A percentile compares a stretch with the other conserved stretches of the same genome.
Evolutionary conservation across 2,888 invertebrate genomes (phyloP).

Genomic region (Chrysotoxum bicinctum): DNA sequence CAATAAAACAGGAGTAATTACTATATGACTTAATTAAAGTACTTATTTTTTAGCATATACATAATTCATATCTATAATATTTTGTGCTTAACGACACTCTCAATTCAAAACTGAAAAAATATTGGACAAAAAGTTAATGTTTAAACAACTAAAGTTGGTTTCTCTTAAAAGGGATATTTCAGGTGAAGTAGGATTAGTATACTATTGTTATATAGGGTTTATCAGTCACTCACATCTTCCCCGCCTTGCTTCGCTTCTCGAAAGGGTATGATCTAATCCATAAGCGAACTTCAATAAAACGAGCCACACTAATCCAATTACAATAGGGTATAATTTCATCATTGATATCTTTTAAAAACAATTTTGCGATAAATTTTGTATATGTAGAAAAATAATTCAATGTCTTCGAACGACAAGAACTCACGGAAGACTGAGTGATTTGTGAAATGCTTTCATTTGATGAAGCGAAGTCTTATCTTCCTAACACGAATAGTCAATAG

Average conservation of each 20-base stretch:
- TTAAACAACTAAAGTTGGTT: too few relatives aligned
- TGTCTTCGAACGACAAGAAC: slow-evolving; percentile 22
- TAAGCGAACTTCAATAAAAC: slow-evolving; percentile 36
- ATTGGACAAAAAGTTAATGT: too few relatives aligned
- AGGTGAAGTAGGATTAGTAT: too few relatives aligned
- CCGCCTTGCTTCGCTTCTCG: slow-evolving; percentile 3
- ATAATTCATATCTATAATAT: too few relatives aligned
- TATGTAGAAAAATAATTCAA: background rate
- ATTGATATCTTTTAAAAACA: background rate
- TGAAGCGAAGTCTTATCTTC: slow-evolving; percentile 29
- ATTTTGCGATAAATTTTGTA: background rate
- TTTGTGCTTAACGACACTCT: too few relatives aligned
- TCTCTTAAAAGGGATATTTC: too few relatives aligned
- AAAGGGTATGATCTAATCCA: slow-evolving; percentile 16
- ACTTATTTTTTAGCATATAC: too few relatives aligned
- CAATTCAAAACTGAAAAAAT: too few relatives aligned
- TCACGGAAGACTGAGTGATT: slow-evolving; percentile 46
- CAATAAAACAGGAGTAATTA: too few relatives aligned
- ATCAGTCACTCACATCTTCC: slow-evolving; percentile 58
- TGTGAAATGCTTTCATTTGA: slow-evolving; percentile 36
- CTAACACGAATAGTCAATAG: slow-evolving; percentile 50
- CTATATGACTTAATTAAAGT: too few relatives aligned
- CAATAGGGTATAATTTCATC: slow-evolving; percentile 53
- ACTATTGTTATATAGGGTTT: too few relatives aligned
- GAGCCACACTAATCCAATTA: slow-evolving; percentile 54